phyloP scores from a whole-genome alignment of 1,140 invertebrate genomes.

The Drosophila virilis region DNA sequence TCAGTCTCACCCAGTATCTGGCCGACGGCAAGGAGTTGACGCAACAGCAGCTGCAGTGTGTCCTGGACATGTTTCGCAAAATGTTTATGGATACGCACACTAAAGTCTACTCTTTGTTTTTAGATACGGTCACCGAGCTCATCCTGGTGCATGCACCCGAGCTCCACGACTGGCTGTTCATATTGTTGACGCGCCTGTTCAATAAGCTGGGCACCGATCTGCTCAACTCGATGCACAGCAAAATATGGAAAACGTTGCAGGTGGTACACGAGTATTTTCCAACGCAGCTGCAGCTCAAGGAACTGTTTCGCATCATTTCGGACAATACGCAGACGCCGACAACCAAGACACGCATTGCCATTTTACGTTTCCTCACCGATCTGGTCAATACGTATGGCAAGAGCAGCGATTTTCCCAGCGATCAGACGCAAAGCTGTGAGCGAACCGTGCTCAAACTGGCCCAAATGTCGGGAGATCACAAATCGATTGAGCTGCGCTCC shows the following conservation, averaged over 20 bases:
- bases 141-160: constrained; percentile 94
- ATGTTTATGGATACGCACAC: constrained; percentile 99
- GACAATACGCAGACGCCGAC: constrained; percentile 96
- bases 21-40: constrained; percentile 80
- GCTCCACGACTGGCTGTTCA: constrained; percentile 95
- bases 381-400: constrained; percentile 87
- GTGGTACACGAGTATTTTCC: constrained; percentile 91
- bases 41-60: constrained; percentile 76
- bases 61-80: constrained; percentile 93
- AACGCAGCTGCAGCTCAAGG: constrained; percentile 86
- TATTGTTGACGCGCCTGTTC: constrained; percentile 91
- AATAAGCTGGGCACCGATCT: constrained; percentile 96
- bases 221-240: constrained; percentile 94
- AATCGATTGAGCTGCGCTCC: constrained; percentile 91
- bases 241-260: constrained; percentile 94
- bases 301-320: constrained; percentile 91
- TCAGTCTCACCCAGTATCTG: constrained; percentile 88
- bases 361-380: constrained; percentile 90
- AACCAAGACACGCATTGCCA: constrained; percentile 91
- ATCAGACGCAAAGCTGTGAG: constrained; percentile 85
- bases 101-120: constrained; percentile 96
- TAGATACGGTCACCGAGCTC: constrained; percentile 95
- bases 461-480: constrained; percentile 88
- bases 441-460: constrained; percentile 89
- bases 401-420: constrained; percentile 84